These are phyloP conservation scores for Nomada hirtipes DNA, from an alignment of 2,888 invertebrate species.

Conservation along the genomic window DNA sequence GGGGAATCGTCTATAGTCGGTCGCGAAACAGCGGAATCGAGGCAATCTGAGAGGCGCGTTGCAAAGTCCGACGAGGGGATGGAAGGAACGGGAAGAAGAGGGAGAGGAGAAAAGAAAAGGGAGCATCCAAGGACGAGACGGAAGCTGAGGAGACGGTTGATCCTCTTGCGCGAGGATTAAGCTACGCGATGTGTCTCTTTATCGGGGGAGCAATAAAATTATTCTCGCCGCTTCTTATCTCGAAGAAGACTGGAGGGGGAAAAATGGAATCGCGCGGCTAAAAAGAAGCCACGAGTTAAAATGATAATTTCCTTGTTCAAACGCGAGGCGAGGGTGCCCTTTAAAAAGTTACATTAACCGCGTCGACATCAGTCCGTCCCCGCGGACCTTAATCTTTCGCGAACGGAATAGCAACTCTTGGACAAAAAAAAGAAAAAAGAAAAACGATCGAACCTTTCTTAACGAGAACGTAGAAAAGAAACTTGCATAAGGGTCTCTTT, in stretches of 20 bases:
- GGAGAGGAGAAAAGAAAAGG: constrained; percentile 47
- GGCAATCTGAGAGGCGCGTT: background rate
- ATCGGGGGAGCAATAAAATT: background rate
- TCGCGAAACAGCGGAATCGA: background rate
- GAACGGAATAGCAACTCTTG: constrained; percentile 33
- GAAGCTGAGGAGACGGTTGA: constrained; percentile 69
- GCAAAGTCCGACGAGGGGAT: constrained; percentile 23
- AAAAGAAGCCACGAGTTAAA: background rate
- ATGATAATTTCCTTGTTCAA: background rate
- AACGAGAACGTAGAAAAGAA: constrained; percentile 10
- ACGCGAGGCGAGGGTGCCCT: background rate
- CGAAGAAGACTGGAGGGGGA: too few species aligned
- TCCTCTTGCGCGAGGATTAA: constrained; percentile 69
- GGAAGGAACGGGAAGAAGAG: constrained; percentile 45
- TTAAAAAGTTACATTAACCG: background rate
- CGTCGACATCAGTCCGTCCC: background rate
- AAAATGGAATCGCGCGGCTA: background rate
- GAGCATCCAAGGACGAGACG: constrained; percentile 45
- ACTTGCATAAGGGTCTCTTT: constrained; percentile 37
- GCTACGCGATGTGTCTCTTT: constrained; percentile 50
- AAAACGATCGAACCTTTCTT: background rate
- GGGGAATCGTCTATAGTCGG: background rate
- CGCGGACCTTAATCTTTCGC: constrained; percentile 63
- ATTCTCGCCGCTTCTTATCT: constrained; percentile 4
- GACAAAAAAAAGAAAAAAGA: constrained; percentile 72